These are phyloP conservation scores for Perdix hodgsoniae DNA, from an alignment of 2,797 vertebrate genomes.

Conservation along the genomic window DNA sequence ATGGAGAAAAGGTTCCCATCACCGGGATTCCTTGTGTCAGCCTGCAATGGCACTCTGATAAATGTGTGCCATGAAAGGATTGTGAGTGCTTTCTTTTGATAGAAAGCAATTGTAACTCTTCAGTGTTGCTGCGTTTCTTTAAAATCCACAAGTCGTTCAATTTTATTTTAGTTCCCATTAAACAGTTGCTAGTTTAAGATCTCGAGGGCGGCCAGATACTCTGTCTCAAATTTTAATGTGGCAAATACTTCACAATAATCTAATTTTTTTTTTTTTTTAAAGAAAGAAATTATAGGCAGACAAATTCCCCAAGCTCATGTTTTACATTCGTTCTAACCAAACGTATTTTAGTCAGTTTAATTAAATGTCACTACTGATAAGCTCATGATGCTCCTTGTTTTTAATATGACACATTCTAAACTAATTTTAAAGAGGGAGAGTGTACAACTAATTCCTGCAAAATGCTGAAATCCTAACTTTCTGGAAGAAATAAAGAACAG, in stretches of 20 bases:
- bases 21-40: conserved; percentile 6
- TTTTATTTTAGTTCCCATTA: neutral
- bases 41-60: neutral
- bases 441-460: conserved; percentile 54
- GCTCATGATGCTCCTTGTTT: neutral
- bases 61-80: neutral
- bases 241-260: neutral
- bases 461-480: conserved; percentile 29
- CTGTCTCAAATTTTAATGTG: neutral
- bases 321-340: neutral
- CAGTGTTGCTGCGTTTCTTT: accelerated
- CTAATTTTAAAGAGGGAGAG: conserved; percentile 41
- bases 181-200: neutral
- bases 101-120: neutral
- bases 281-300: neutral
- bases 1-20: neutral
- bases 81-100: neutral
- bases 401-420: neutral
- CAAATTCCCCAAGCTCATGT: neutral
- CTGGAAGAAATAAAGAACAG: neutral
- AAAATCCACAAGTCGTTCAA: neutral
- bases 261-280: too few species aligned
- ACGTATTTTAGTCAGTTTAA: neutral
- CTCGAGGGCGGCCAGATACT: neutral
- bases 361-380: neutral